These are phyloP conservation scores for Amblyopsis hoosieri DNA, from an alignment of 2,797 vertebrate genomes.

Conservation along the genomic window DNA sequence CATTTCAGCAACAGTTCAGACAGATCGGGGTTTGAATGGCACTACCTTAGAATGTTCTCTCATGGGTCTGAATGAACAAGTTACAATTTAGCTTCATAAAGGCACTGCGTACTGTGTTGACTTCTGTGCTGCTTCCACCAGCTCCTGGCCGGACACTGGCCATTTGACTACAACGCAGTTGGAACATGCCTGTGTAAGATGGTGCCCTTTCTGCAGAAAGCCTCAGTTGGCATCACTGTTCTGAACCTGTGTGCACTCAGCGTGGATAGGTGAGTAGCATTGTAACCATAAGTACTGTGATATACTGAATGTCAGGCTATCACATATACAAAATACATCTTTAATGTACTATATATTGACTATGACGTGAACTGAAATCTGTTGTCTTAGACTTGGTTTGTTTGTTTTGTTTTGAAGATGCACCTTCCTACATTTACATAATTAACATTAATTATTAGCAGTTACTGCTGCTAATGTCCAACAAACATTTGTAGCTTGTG, in stretches of 20 bases:
- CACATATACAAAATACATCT: no score
- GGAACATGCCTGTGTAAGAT: conserved; percentile 90
- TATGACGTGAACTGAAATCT: no score
- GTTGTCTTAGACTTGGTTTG: no score
- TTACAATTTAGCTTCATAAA: background rate
- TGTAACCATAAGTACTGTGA: background rate
- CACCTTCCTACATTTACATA: conserved; percentile 10
- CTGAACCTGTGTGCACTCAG: conserved; percentile 97
- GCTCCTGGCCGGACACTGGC: conserved; percentile 86
- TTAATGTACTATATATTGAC: no score
- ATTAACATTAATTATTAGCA: background rate
- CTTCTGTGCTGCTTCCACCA: conserved; percentile 55
- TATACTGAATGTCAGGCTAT: background rate
- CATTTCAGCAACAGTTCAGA: no score
- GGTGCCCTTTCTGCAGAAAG: conserved; percentile 96
- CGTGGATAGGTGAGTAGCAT: conserved; percentile 89
- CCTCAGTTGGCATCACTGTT: conserved; percentile 96
- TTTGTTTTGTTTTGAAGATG: background rate
- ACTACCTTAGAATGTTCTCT: no score
- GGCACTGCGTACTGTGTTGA: background rate
- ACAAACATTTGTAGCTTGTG: no score
- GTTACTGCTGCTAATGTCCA: no score
- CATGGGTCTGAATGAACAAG: no score
- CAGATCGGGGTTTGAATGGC: no score
- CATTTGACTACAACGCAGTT: conserved; percentile 79